phyloP scores from a whole-genome alignment of 2,888 invertebrate genomes.

The Caenorhabditis imperialis region DNA sequence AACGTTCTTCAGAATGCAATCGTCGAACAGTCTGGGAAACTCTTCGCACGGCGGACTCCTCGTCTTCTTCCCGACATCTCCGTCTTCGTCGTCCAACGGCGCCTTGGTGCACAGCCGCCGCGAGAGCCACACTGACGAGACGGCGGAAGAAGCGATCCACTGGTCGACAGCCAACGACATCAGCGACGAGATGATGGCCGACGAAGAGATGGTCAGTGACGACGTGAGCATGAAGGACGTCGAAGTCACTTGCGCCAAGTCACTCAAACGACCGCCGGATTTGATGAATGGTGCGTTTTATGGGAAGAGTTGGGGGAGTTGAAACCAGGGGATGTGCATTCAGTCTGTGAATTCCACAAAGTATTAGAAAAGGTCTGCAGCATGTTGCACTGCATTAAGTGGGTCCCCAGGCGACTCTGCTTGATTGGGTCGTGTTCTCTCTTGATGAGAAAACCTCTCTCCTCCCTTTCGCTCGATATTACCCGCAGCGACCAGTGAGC shows the following conservation, averaged over 20 bases:
- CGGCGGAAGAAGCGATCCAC: slow-evolving; percentile 28
- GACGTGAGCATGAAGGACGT: slow-evolving; percentile 51
- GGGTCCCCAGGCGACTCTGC: too few species aligned
- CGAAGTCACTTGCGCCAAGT: slow-evolving; percentile 18
- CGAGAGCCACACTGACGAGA: slow-evolving; percentile 48
- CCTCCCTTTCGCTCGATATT: too few species aligned
- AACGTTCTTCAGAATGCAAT: slow-evolving; percentile 29
- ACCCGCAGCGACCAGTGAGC: too few species aligned
- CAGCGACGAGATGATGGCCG: slow-evolving; percentile 30
- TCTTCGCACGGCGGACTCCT: slow-evolving; percentile 31
- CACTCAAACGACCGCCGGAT: slow-evolving; percentile 50
- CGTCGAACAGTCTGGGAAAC: slow-evolving; percentile 21
- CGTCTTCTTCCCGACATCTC: slow-evolving; percentile 50
- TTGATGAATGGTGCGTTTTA: slow-evolving; percentile 19
- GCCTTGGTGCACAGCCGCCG: slow-evolving; percentile 15
- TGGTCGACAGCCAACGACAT: slow-evolving; percentile 36
- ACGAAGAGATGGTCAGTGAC: slow-evolving; percentile 20
- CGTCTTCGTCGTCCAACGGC: slow-evolving; percentile 36
- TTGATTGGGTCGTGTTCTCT: neutral
- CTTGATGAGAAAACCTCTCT: neutral
- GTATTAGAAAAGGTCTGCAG: too few species aligned
- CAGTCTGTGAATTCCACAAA: too few species aligned
- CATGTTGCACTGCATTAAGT: too few species aligned
- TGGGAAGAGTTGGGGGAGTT: neutral
- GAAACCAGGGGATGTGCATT: too few species aligned